Base-by-base conservation (phyloP, 2,888 invertebrate species). In the Copidosoma aretas region DNA sequence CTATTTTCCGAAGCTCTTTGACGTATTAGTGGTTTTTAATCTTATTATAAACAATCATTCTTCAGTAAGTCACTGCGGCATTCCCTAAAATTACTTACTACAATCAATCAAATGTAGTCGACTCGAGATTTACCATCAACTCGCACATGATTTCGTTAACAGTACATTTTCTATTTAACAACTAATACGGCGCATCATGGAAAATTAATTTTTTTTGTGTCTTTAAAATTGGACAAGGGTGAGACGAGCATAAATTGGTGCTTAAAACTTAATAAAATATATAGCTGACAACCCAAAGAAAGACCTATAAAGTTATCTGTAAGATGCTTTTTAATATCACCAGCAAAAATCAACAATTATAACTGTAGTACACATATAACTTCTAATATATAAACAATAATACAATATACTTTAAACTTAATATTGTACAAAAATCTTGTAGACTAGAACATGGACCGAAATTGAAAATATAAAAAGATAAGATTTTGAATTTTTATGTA, bases 331-430 rank as follows among this genome's bases (percentile, higher is more conserved):
- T 41, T 62, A 62, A 64, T 71, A 71, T 65, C 60, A 66, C 60
- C 66, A 68, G 32, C 59, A 52, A 68, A 71, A 69, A 71, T 71
- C 64, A 69, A 71, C 67, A 69, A 71, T 69, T 67, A 67, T 71
- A 68, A 65, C 56, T 64, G 62, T 68, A 68, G 65, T 66, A 69
- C 68, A 68, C 60, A 58, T 66, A 68, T 69, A 71, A 68, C 60
- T 52, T 62, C 65, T 65, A 68, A 63, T 39, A 53, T 63, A 24
- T 39, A 68, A 71, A 67, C 69, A 69, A 67, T 66, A 56, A 63
- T 24, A 43, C 60, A 67, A 71, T 66, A 71, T 64, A 66, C 64
- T 62, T 17, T 64, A 68, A 19, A 43, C n/a, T 32, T 63, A 66
- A 60, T 66, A 63, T 57, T 66, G 46, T 64, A 69, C 61, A 68